Base-by-base conservation (phyloP, 1,140 invertebrate species). In the Melitaea cinxia region DNA sequence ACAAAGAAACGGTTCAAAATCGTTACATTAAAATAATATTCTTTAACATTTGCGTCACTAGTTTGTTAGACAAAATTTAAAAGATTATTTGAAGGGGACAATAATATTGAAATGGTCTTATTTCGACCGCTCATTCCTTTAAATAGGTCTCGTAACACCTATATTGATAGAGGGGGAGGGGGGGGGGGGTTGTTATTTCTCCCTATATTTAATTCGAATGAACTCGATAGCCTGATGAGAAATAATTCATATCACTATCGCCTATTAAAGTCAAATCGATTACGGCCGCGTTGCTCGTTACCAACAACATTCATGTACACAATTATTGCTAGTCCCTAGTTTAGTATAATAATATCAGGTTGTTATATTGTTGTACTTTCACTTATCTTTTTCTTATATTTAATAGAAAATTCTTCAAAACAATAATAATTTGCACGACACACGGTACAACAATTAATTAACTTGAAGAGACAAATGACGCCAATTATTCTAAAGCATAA, bases 351-450 rank as follows among this genome's bases (percentile, higher is more conserved):
- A 17, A 9, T 47, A 23, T 23, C 21, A 21, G 23, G 23, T 47
- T 47, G 42, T 47, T 57, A 55, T 39, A 55, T 15, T 55, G 19
- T 55, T 55, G 53, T 55, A 55, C 53, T 55, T 55, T 55, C 19
- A 53, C 37, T 42, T 42, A 42, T 37, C 39, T n/a, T 6, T 37
- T 55, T 5, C n/a, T 39, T 37, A 55, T 23, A 23, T n/a, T 21
- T 55, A 55, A 55, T 55, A 39, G 33, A 33, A n/a, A 55, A 55
- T 21, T 55, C n/a, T 17, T 55, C 53, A 42, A 57, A 57, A 57
- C 54, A 12, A 39, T 42, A 12, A 42, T 57, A n/a, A 56, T 56
- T 56, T 56, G 54, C 39, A 57, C 54, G 45, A 24, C 54, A 57
- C 35, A 39, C 42, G n/a, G 19, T 23, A 12, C 19, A 23, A 23